Evolutionary conservation across 2,797 vertebrate species (phyloP), one percentile per base, ranked within the genome.

Genomic region (Siniperca obscura): DNA sequence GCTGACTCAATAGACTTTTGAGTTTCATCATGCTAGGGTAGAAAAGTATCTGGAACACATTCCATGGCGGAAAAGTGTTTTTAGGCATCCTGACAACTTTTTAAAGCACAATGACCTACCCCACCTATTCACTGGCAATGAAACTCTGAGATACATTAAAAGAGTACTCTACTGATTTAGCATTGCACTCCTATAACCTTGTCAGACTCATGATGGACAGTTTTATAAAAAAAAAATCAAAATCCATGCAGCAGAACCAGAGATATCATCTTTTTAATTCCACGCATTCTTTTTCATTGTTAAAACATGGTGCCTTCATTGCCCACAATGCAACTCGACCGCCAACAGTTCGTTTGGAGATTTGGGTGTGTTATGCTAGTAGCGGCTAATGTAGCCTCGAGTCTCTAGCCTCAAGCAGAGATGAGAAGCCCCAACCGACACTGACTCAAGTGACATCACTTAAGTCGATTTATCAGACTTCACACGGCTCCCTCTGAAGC

Each of bases 21-120:
- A 25, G 25, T 44, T 68, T 70, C 64, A 70, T 76, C 36, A 78
- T 9, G 42, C 82, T 56, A 34, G 8, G 53, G 44, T n/a, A 36
- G 69, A 61, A 64, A 70, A 64, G 74, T 25, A 36, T 80, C 16
- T 66, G 62, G 56, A 69, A 60, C 42, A 38, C 10, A 27, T 57
- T 27, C 53, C 6, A 56, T 52, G 4, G 34, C 34, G 59, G 44
- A 70, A n/a, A 62, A 46, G 13, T 38, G 21, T 69, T 76, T 78
- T 76, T 40, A 56, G 30, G 38, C 12, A 22, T 55, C 38, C 4
- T 59, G 46, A 75, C n/a, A 65, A 73, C 65, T 65, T 71, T 53
- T 53, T 19, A 36, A 74, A 72, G 38, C 30, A 34, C 48, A 71
- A 44, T 60, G 42, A 66, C 68, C 55, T 61, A 67, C 19, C 66